Percentiles rank a stretch among this genome's conserved stretches.
Conservation (phyloP, 2,797 vertebrate genomes). For the Xenopus petersii region DNA sequence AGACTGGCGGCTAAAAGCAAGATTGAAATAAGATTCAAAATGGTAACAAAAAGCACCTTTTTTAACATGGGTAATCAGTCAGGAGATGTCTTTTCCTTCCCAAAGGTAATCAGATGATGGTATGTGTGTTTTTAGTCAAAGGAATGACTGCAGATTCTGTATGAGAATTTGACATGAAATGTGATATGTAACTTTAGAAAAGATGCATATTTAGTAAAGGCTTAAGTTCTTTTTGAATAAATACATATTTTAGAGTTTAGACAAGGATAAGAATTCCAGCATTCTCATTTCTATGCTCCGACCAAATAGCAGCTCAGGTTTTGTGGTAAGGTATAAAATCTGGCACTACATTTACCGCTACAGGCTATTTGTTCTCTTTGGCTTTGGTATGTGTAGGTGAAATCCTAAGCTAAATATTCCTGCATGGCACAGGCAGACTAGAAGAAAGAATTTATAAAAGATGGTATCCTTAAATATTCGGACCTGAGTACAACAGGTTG, state of each 20-base stretch:
- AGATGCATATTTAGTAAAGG: constrained; percentile 45
- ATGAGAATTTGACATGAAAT: constrained; percentile 31
- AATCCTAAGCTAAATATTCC: constrained; percentile 12
- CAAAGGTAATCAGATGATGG: constrained; percentile 36
- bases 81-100: constrained; percentile 37
- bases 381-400: constrained; percentile 15
- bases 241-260: constrained; percentile 35
- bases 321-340: constrained; percentile 39
- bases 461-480: too few relatives aligned
- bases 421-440: background rate
- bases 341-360: constrained; percentile 26
- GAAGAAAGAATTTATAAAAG: too few relatives aligned
- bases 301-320: constrained; percentile 34
- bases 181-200: constrained; percentile 38
- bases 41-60: constrained; percentile 27
- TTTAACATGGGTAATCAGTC: constrained; percentile 41
- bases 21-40: constrained; percentile 6
- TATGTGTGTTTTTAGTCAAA: constrained; percentile 36
- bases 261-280: constrained; percentile 37
- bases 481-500: too few relatives aligned
- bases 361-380: constrained; percentile 22
- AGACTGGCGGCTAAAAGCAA: background rate
- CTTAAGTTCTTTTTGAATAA: constrained; percentile 42
- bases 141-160: constrained; percentile 39
- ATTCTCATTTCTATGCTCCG: constrained; percentile 27